Evolutionary conservation across 2,888 invertebrate genomes (phyloP), one percentile per base, ranked within the genome.

Genomic region (Tinea semifulvella): DNA sequence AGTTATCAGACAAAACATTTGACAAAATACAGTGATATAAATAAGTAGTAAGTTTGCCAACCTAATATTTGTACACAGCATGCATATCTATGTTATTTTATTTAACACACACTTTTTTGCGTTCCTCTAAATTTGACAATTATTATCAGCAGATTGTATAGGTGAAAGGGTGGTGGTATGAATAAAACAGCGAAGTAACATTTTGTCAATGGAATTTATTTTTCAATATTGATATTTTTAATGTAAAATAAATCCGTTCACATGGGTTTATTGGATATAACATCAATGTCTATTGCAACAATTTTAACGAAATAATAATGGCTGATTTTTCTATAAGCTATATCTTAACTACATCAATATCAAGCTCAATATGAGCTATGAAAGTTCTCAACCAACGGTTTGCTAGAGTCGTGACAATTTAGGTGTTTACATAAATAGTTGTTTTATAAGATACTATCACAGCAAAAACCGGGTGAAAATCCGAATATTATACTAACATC

Each of bases 381-480:
- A 63, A 62, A 63, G 69, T 75, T 74, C 65, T 73, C 77, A 63
- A 63, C 74, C 67, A 31, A 31, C 31, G 31, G 31, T 31, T 13
- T 13, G 31, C 31, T 31, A 31, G 2, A 13, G 14, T 14, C n/a
- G 31, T 31, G 31, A 31, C 13, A 31, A 7, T 4, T 7, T 4
- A n/a, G 3, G 6, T n/a, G 14, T 31, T 2, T 31, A 13, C n/a
- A 13, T 31, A 14, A 31, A 7, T 27, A 4, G 2, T 31, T 14
- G 31, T 13, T 22, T 22, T 14, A 40, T 40, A 22, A 20, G 40
- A 22, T 22, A 40, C 40, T 69, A 77, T 76, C 75, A 73, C 76
- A 79, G 73, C 66, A 71, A 72, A 71, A 77, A 72, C 79, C 75
- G 70, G 76, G 73, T 75, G 79, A 79, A 79, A 79, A 79, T 72